Percentiles rank a stretch among this genome's conserved stretches.
phyloP scores from a whole-genome alignment of 1,140 invertebrate genomes.

The Venustaconcha ellipsiformis region DNA sequence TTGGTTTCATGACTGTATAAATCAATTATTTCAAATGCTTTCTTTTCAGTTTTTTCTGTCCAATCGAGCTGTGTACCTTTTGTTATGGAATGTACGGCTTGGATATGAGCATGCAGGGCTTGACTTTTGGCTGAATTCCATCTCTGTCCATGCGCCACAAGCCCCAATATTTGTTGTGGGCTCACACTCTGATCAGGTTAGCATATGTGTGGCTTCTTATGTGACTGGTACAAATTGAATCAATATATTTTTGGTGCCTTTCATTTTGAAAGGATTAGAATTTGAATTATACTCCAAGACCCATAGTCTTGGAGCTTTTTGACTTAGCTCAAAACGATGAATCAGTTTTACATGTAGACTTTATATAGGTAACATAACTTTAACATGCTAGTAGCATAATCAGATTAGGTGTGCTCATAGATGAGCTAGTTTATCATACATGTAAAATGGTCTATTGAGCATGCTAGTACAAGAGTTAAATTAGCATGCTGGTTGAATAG shows the following conservation, averaged over 20 bases:
- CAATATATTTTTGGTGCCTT: too few relatives aligned
- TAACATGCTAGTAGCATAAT: too few relatives aligned
- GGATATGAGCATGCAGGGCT: conserved; percentile 66
- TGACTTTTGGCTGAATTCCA: conserved; percentile 66
- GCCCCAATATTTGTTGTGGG: conserved; percentile 68
- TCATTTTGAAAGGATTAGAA: too few relatives aligned
- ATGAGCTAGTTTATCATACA: too few relatives aligned
- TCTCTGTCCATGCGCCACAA: conserved; percentile 66
- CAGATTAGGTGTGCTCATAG: too few relatives aligned
- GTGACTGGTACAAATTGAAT: too few relatives aligned
- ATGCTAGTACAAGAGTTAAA: too few relatives aligned
- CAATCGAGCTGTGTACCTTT: conserved; percentile 64
- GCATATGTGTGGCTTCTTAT: neutral
- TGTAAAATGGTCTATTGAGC: too few relatives aligned
- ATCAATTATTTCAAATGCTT: neutral
- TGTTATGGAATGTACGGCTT: conserved; percentile 67
- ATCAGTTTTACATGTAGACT: too few relatives aligned
- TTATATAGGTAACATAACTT: too few relatives aligned
- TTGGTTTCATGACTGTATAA: neutral
- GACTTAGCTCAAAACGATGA: neutral
- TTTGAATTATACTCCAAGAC: neutral
- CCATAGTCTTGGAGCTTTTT: neutral
- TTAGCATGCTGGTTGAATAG: too few relatives aligned
- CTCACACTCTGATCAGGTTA: conserved; percentile 65
- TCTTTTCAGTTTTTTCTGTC: conserved; percentile 66